phyloP scores from a whole-genome alignment of 2,888 invertebrate species.

The Petrolisthes manimaculis region DNA sequence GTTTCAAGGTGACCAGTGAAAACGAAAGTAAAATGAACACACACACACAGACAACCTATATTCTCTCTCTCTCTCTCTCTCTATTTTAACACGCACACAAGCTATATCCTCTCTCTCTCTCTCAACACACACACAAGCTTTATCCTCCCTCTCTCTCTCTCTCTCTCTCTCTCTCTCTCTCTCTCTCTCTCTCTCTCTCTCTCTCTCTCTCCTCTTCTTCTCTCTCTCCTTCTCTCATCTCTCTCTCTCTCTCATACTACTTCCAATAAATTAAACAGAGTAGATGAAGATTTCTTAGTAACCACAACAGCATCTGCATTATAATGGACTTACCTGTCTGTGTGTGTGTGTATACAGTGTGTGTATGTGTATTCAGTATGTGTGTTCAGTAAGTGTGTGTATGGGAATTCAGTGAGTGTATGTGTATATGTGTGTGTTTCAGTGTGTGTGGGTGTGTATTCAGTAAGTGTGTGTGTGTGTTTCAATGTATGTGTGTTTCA shows the following conservation, averaged over 20 bases:
- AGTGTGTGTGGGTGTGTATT: no score
- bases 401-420: neutral
- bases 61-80: neutral
- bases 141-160: neutral
- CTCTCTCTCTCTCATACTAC: neutral
- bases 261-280: neutral
- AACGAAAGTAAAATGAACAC: no score
- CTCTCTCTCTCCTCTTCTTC: neutral
- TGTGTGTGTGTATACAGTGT: neutral
- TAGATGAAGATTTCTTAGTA: no score
- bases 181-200: neutral
- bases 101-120: neutral
- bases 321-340: no score
- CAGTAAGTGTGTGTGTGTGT: neutral
- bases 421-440: no score
- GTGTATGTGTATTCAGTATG: neutral
- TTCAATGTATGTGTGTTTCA: neutral
- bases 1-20: no score
- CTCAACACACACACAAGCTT: neutral
- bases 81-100: neutral
- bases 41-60: neutral
- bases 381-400: neutral
- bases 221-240: neutral
- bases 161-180: neutral
- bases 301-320: no score